These are phyloP conservation scores for Dunckerocampus dactyliophorus DNA, from an alignment of 2,113 vertebrate genomes.

Conservation along the genomic window DNA sequence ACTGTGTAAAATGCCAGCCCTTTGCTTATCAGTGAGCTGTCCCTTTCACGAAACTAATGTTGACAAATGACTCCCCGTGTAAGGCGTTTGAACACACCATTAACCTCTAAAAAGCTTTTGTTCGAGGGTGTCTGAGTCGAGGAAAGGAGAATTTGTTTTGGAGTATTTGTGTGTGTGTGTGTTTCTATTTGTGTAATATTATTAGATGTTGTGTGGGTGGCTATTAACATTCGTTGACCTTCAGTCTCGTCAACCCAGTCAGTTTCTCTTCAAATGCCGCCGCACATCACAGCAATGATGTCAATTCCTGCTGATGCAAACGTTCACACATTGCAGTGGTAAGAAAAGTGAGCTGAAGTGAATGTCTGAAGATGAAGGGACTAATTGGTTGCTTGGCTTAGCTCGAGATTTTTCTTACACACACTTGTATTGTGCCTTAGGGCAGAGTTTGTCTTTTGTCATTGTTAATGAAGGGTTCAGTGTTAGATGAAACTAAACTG, in stretches of 20 bases:
- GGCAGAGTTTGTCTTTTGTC: conserved; percentile 40
- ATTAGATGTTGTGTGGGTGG: conserved; percentile 8
- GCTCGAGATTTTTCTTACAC: conserved; percentile 31
- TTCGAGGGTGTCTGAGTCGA: conserved; percentile 9
- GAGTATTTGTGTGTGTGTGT: conserved; percentile 4
- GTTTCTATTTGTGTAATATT: conserved; percentile 12
- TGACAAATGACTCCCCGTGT: conserved; percentile 59
- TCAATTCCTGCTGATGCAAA: conserved; percentile 12
- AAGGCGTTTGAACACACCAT: conserved; percentile 42
- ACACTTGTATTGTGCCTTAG: conserved; percentile 1
- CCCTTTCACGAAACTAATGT: conserved; percentile 50
- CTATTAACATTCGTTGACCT: conserved; percentile 44
- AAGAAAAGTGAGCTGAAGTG: conserved; percentile 23
- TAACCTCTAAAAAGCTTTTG: conserved; percentile 51
- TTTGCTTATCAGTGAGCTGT: conserved; percentile 51
- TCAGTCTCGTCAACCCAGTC: conserved; percentile 28
- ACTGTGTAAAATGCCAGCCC: conserved; percentile 60
- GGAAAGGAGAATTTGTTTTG: neutral
- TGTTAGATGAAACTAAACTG: conserved; percentile 46
- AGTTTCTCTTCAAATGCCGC: conserved; percentile 31
- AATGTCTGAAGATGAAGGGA: conserved; percentile 23
- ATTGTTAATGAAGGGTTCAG: conserved; percentile 51
- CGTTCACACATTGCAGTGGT: conserved; percentile 2
- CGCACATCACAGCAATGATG: conserved; percentile 25
- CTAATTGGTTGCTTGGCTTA: conserved; percentile 49